Evolutionary conservation across 2,797 vertebrate genomes (phyloP), one percentile per base, ranked within the genome.

Genomic region (Sebastes vulpes): DNA sequence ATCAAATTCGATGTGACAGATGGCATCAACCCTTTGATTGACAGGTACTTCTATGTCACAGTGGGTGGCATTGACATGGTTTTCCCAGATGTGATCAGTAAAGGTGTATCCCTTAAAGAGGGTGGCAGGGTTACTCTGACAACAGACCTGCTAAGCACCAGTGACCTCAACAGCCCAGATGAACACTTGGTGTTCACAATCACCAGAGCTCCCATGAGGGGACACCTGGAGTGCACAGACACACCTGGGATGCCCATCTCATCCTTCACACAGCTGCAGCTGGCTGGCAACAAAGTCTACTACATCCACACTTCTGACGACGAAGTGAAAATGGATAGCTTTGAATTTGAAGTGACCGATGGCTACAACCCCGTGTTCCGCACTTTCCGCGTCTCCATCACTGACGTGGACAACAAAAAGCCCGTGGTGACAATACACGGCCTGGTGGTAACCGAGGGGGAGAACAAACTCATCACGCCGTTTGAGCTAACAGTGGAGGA

Each of bases 1-100:
- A 96, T 99, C 82, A 99, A 99, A 85, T 99, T 99, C 79, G 98
- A 99, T 65, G 97, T 99, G 72, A 99, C 98, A 0, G 98, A 99
- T 79, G 98, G 98, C 64, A 95, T 97, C 75, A 99, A 99, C 83
- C 95, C 97, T 72, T 96, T 99, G 61, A 99, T 99, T 59, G 98
- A 99, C 90, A 96, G 98, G 60, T 99, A 99, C 85, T 99, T 99
- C 83, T 99, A 99, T 56, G 95, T 99, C n/a, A 98, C 97, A 1
- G 83, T 99, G 12, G 97, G 97, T 25, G 97, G 97, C 66, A 96
- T 98, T 74, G 98, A 99, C 86, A 95, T 97, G 86, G 97, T 99
- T 74, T 99, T 99, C 88, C 98, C 98, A 6, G 97, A 98, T 20
- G 98, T 99, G 9, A 89, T 99, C 72, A 99, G 95, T 90, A 99